A percentile compares a stretch with the other conserved stretches of the same genome.
These are phyloP conservation scores for Lophochroa leadbeateri DNA, from an alignment of 2,113 vertebrate genomes.

Conservation along the genomic window DNA sequence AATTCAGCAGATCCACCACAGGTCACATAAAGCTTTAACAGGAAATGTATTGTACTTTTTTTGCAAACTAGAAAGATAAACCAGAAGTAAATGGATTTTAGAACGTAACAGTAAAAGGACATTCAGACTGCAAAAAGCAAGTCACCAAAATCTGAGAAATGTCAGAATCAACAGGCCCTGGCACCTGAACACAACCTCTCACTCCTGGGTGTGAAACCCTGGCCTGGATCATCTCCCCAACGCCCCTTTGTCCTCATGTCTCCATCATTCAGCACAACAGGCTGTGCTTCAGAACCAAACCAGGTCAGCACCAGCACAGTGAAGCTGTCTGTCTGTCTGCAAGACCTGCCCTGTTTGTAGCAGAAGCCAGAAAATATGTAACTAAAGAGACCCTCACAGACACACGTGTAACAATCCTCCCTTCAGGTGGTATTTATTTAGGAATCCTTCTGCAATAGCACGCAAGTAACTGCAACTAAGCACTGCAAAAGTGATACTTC, in stretches of 20 bases:
- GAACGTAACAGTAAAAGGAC: background rate
- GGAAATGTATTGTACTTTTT: background rate
- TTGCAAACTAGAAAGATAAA: background rate
- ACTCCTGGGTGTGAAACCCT: background rate
- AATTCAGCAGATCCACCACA: background rate
- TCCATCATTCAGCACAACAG: rapidly evolving
- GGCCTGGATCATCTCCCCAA: background rate
- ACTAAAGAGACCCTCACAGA: background rate
- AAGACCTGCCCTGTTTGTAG: background rate
- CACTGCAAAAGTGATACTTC: background rate
- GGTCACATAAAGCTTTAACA: background rate
- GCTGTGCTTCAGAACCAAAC: background rate
- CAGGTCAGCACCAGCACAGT: background rate
- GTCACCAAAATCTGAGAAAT: background rate
- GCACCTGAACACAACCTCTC: rapidly evolving
- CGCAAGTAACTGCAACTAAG: background rate
- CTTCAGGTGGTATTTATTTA: background rate
- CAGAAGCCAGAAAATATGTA: rapidly evolving
- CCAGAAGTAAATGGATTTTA: background rate
- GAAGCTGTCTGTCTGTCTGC: background rate
- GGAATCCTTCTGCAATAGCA: background rate
- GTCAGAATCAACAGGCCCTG: background rate
- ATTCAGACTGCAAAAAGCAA: background rate
- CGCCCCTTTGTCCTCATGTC: rapidly evolving
- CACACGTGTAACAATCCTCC: background rate